A percentile compares a stretch with the other conserved stretches of the same genome.
phyloP scores from a whole-genome alignment of 2,113 vertebrate species.

The Taxidea taxus region DNA sequence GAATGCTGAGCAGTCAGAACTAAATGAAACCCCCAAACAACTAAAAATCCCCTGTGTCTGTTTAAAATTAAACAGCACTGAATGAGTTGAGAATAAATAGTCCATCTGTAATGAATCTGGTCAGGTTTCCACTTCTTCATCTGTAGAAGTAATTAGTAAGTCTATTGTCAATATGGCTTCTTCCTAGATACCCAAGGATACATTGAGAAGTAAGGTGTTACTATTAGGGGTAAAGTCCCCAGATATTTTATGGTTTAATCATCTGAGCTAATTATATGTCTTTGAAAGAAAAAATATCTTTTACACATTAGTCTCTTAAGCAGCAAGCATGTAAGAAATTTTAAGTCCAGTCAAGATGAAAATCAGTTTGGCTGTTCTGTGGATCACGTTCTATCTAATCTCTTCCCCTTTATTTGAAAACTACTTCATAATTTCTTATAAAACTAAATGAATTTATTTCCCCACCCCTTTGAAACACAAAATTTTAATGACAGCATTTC shows the following conservation, averaged over 20 bases:
- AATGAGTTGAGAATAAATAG: background rate
- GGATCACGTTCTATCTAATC: background rate
- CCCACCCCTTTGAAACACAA: background rate
- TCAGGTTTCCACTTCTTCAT: background rate
- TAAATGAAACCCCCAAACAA: background rate
- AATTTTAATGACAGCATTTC: background rate
- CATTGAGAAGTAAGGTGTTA: background rate
- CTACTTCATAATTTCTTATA: background rate
- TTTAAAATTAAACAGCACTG: background rate
- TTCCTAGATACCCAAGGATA: background rate
- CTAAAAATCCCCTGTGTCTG: background rate
- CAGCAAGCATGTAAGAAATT: background rate
- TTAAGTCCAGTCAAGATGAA: background rate
- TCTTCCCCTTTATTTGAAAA: background rate
- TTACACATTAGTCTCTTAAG: background rate
- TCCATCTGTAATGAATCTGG: background rate
- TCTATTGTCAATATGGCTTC: background rate
- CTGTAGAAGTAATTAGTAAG: background rate
- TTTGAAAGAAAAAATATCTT: background rate
- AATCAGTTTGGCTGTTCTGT: background rate
- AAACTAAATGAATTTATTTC: background rate
- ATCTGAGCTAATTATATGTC: background rate
- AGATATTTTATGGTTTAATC: background rate
- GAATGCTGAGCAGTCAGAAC: background rate
- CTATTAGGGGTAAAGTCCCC: background rate